A percentile compares a stretch with the other conserved stretches of the same genome.
phyloP scores from a whole-genome alignment of 2,888 invertebrate genomes.

The Ormyrus pomaceus region DNA sequence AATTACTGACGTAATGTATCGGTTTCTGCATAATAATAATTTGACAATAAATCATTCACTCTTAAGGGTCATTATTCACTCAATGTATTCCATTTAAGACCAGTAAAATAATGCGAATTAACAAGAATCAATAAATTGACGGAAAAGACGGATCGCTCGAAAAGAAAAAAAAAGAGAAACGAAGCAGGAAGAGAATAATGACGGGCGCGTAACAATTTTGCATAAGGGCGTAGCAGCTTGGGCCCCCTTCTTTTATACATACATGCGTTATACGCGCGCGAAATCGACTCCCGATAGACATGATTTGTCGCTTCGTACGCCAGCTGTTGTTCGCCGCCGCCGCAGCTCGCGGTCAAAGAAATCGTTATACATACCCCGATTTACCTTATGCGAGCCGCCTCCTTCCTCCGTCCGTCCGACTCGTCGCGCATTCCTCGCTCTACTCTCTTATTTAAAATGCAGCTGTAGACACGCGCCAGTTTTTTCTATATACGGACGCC shows the following conservation, averaged over 20 bases:
- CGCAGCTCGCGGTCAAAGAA: conserved; percentile 25
- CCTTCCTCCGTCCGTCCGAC: conserved; percentile 3
- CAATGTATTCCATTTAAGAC: neutral
- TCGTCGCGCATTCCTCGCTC: conserved; percentile 39
- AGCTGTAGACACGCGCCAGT: conserved; percentile 46
- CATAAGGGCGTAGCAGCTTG: conserved; percentile 29
- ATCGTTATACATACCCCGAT: conserved; percentile 26
- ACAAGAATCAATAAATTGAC: conserved; percentile 17
- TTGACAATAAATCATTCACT: neutral
- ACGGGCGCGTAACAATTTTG: conserved; percentile 20
- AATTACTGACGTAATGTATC: no score
- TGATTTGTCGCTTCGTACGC: conserved; percentile 71
- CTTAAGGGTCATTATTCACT: no score
- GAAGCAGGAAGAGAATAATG: neutral
- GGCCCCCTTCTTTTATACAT: neutral
- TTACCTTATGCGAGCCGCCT: neutral
- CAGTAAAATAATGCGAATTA: conserved; percentile 6
- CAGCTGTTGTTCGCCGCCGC: conserved; percentile 67
- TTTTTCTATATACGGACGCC: conserved; percentile 19
- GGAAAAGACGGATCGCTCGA: conserved; percentile 12
- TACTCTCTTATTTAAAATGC: conserved; percentile 47
- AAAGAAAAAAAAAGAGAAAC: neutral
- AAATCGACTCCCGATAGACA: conserved; percentile 57
- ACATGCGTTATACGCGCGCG: neutral
- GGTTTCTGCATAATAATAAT: no score